Evolutionary conservation across 2,113 vertebrate species (phyloP), one percentile per base, ranked within the genome.

Genomic region (Puffinus mauretanicus): DNA sequence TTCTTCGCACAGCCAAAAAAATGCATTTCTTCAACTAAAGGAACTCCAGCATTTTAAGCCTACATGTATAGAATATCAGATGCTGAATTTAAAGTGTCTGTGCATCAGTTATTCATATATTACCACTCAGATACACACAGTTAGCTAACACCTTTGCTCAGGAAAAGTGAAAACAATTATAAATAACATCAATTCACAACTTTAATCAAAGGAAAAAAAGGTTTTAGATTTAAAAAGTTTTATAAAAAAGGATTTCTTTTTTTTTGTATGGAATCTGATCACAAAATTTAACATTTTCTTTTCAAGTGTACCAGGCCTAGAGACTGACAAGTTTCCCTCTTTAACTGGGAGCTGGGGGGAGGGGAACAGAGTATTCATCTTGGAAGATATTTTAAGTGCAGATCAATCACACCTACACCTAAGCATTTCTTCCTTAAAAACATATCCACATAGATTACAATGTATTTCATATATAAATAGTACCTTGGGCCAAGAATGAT

Each of bases 351-450:
- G 15, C 38, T 71, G 7, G 0, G 3, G 5, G 12, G 13, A 89
- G 7, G 6, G 10, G 20, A 82, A 82, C 6, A 7, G 7, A 7
- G 7, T 42, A 5, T 24, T 81, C 44, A 81, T n/a, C 76, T 64
- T 29, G 20, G 3, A 44, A 67, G 4, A 6, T 18, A 47, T 25
- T 70, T 76, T 66, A 94, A 75, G 47, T 27, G 11, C 10, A 54
- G 24, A 61, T 71, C 44, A 57, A 52, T 49, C 54, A 71, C 32
- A 95, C 13, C 52, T 51, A 22, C 16, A 88, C 8, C 22, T 47
- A 75, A 72, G 25, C 7, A 49, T 15, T 79, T 91, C 57, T 85
- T 91, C 61, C 57, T 82, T 82, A 85, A 91, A 71, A 94, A 58
- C 13, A 52, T 12, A 82, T 30, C 18, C 66, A 69, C 16, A 47